Conservation (phyloP, 2,888 invertebrate genomes). For the Leptopilina syphax region DNA sequence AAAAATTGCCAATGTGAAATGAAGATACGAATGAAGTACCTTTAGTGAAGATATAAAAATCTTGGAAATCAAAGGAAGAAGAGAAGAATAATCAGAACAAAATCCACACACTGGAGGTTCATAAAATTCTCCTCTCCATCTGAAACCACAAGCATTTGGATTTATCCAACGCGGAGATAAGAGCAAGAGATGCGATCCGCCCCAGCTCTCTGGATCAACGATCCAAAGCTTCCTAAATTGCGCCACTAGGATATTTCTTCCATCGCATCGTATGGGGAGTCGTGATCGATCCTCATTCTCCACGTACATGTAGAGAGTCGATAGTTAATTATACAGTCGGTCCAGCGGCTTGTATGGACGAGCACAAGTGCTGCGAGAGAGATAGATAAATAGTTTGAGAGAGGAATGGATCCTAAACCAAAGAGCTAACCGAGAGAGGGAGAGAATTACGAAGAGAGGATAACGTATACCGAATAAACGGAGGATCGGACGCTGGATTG, state of each 20-base stretch:
- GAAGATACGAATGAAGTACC: neutral
- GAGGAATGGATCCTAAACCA: conserved; percentile 42
- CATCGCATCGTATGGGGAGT: neutral
- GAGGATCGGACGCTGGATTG: conserved; percentile 47
- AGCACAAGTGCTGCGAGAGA: conserved; percentile 49
- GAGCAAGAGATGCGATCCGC: conserved; percentile 28
- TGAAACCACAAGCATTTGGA: neutral
- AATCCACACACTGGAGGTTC: neutral
- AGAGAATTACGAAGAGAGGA: conserved; percentile 42
- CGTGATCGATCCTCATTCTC: conserved; percentile 26
- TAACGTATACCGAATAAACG: conserved; percentile 45
- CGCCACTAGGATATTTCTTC: conserved; percentile 22
- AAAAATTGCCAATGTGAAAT: no score
- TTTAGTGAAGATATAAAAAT: neutral
- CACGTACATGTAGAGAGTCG: neutral
- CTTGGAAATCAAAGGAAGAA: neutral
- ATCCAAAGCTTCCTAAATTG: conserved; percentile 38
- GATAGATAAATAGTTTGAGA: conserved; percentile 31
- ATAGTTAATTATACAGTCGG: conserved; percentile 64
- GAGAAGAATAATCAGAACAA: neutral
- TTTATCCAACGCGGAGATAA: conserved; percentile 12
- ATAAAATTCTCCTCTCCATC: neutral
- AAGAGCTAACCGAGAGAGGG: conserved; percentile 35
- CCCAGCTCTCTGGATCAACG: conserved; percentile 17
- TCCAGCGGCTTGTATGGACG: conserved; percentile 50